Evolutionary conservation across 2,113 vertebrate species (phyloP), one percentile per base, ranked within the genome.

Genomic region (Pelecanus crispus): DNA sequence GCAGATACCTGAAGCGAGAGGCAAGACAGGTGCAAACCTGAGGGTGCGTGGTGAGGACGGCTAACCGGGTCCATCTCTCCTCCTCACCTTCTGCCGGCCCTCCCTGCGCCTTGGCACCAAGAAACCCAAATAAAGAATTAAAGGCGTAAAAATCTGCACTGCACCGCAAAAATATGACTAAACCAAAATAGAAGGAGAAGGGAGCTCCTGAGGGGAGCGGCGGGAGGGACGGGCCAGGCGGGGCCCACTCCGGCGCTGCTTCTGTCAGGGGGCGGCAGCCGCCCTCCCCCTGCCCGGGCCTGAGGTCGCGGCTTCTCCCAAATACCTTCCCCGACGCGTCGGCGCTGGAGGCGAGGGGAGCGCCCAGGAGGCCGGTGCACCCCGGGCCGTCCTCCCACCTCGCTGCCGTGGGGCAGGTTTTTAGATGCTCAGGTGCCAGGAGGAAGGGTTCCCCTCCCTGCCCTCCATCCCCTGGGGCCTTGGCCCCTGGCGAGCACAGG

Each of bases 401-500:
- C 3, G 1, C 56, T 11, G 28, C 38, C 2, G 1, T 32, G 50
- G 50, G n/a, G 14, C 58, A 36, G 42, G 18, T 17, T 24, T 67
- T 31, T 31, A 26, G 36, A 14, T 5, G 9, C 38, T 52, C 9
- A 12, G 38, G 21, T 34, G 17, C 7, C 1, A 1, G n/a, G 40
- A 14, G 0, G 2, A 68, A 61, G 62, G 21, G 14, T 34, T 8
- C 14, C 32, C 15, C 12, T 45, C 45, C 19, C 18, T 28, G 50
- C 36, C 25, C n/a, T 18, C 68, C 5, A 8, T 31, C 22, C n/a
- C 11, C 13, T 20, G 28, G 16, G 14, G 24, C 15, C 26, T 29
- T 3, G 3, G 17, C 26, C 47, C 38, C 36, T 14, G 3, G 31
- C 3, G 2, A 19, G 18, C 26, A 16, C 2, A 3, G 32, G 52